Evolutionary conservation across 2,113 vertebrate species (phyloP), one percentile per base, ranked within the genome.

Genomic region (Motacilla tschutschensis): DNA sequence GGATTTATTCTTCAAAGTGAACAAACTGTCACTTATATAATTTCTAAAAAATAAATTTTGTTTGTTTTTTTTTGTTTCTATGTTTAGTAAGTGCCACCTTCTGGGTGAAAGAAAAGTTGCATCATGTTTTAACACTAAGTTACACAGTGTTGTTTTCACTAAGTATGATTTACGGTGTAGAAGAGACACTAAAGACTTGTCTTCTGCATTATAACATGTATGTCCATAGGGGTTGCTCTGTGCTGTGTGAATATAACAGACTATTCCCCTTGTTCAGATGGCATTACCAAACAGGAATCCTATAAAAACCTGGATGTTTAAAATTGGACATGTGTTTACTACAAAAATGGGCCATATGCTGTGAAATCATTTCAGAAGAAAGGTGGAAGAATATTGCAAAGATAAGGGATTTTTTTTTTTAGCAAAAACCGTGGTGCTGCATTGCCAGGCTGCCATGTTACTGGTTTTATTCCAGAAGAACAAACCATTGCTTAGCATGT

Each of bases 91-190:
- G n/a, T 69, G 50, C 58, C 54, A 73, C 54, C n/a, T 81, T 86
- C 41, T 86, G 66, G 46, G 26, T 72, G n/a, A 79, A 81, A 64
- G 43, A 53, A 19, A 78, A 64, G 26, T 50, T 88, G 58, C 8
- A 25, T 54, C 6, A 8, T 35, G 4, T 48, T 79, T 21, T 58
- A 69, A 38, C 1, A 4, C 2, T n/a, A 7, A 22, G 22, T 54
- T 54, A 25, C 19, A 29, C 9, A 14, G 6, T 44, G 59, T 24
- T 78, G 28, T 71, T 79, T 83, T 64, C 41, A 26, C 36, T 48
- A 33, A 17, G 1, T 44, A 2, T 46, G 14, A 33, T 29, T 36
- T 46, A 2, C 69, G 46, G 22, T n/a, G 3, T 43, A 0, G 21
- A 59, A 46, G 33, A 47, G n/a, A n/a, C 18, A 29, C 47, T 55